Base-by-base conservation (phyloP, 2,888 invertebrate genomes). In the Bombyx huttoni region DNA sequence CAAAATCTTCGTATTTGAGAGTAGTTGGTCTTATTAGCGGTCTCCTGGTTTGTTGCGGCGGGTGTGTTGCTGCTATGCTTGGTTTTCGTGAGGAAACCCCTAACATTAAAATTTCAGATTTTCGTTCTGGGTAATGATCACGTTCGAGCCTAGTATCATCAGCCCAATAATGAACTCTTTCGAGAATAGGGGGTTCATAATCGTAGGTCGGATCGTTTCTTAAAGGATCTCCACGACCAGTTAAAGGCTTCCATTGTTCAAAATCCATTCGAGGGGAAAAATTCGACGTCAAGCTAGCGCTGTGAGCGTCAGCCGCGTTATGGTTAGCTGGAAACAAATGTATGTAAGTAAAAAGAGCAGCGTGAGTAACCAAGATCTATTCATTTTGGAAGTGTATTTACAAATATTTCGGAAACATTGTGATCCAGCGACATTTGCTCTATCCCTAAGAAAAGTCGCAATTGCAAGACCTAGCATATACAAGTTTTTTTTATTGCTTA, bases 201-300 rank as follows among this genome's bases (percentile, higher is more conserved):
- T 95, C 95, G 72, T 93, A 95, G 0, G 95, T 95, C 8, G 95
- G 95, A 70, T 95, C 95, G 69, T 95, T 94, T 65, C 94, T 94
- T 49, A 95, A 72, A 0, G 95, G 95, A 75, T 95, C 94, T 0
- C 95, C 94, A 53, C 93, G 91, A 7, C 95, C 95, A 48, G 95
- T 89, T 56, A 88, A 60, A 0, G 95, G 95, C 58, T 93, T 94
- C 95, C 95, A 95, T 76, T 94, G 94, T 64, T 94, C 94, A 75
- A 94, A 95, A 71, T 95, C 94, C 91, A 94, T 91, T 12, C 94
- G 91, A 0, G 94, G 94, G 0, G 92, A 92, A 67, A 94, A 93
- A 55, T 92, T 75, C 9, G 87, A 78, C 8, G 78, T 70, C 48
- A 81, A 55, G 9, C 67, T 73, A 40, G 2, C 7, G 40, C 40